Percentiles rank a stretch among this genome's conserved stretches.
These are phyloP conservation scores for Linurgus olivaceus DNA, from an alignment of 2,797 vertebrate genomes.

Conservation along the genomic window DNA sequence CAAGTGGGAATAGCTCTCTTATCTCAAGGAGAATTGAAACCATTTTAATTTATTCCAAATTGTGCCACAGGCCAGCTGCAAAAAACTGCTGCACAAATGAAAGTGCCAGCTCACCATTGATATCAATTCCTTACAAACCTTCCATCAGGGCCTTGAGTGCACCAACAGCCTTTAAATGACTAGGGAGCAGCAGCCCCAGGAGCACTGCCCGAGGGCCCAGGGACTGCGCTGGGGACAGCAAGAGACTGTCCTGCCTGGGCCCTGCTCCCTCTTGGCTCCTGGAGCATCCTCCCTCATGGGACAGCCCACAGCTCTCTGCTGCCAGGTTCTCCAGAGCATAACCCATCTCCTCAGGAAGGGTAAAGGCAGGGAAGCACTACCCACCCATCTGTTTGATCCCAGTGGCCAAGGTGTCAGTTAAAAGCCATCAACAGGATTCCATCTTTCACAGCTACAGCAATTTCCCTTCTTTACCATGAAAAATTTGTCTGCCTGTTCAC, in stretches of 20 bases:
- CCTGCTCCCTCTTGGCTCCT: not conserved
- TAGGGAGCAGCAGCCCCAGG: not conserved
- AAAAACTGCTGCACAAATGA: not conserved
- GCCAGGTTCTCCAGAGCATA: not conserved
- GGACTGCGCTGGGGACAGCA: rapidly evolving
- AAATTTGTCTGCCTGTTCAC: not conserved
- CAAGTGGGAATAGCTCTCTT: not conserved
- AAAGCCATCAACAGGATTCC: not conserved
- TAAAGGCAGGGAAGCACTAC: not conserved
- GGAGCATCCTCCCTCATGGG: not conserved
- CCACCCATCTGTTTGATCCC: not conserved
- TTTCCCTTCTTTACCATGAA: not conserved
- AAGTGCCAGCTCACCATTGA: not conserved
- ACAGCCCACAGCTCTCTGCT: not conserved
- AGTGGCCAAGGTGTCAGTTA: not conserved
- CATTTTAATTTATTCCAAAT: not conserved
- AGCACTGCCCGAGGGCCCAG: rapidly evolving
- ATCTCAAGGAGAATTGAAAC: not conserved
- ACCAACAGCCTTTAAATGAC: not conserved
- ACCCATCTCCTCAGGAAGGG: not conserved
- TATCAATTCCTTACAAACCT: not conserved
- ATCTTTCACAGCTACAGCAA: not conserved
- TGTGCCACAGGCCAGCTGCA: not conserved
- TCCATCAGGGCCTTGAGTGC: not conserved
- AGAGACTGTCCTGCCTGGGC: not conserved